A percentile compares a stretch with the other conserved stretches of the same genome.
These are phyloP conservation scores for Coelopa pilipes DNA, from an alignment of 2,888 invertebrate species.

Conservation along the genomic window DNA sequence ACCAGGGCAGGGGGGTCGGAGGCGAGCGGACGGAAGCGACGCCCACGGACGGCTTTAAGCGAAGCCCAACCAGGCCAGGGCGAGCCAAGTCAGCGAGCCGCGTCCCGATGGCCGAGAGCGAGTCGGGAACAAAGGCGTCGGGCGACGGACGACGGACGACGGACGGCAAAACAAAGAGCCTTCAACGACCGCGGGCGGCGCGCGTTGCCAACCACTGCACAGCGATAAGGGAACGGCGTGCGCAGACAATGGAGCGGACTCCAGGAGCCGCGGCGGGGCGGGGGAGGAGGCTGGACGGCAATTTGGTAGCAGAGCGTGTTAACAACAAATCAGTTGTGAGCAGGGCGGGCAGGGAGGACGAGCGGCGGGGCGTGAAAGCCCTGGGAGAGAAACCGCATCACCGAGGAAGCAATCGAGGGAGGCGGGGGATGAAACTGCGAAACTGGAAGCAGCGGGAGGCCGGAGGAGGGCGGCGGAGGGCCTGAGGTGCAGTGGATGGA, in stretches of 20 bases:
- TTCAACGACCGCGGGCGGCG: slow-evolving; percentile 10
- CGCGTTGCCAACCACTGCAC: slow-evolving; percentile 1
- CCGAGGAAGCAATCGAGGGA: not conserved
- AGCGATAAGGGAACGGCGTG: not conserved
- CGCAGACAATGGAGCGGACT: not conserved
- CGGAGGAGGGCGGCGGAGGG: not conserved
- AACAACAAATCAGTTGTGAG: slow-evolving; percentile 34
- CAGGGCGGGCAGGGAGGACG: not conserved
- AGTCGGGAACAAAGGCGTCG: not conserved
- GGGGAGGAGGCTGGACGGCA: not conserved
- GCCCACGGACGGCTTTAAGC: no score
- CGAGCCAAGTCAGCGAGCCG: not conserved
- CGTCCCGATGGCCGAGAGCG: not conserved
- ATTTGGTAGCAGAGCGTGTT: slow-evolving; percentile 24
- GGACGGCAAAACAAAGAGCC: slow-evolving; percentile 13
- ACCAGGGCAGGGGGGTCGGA: no score
- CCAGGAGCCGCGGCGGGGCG: not conserved
- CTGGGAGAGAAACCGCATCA: slow-evolving; percentile 2
- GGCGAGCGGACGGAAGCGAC: no score
- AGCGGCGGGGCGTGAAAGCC: not conserved
- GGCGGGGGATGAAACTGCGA: not conserved
- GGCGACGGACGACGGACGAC: not conserved
- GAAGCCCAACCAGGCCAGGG: not conserved
- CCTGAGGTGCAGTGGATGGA: not conserved
- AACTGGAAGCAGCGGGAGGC: not conserved